Percentiles rank a stretch among this genome's conserved stretches.
Conservation (phyloP, 2,797 vertebrate species). For the Micromesistius poutassou region DNA sequence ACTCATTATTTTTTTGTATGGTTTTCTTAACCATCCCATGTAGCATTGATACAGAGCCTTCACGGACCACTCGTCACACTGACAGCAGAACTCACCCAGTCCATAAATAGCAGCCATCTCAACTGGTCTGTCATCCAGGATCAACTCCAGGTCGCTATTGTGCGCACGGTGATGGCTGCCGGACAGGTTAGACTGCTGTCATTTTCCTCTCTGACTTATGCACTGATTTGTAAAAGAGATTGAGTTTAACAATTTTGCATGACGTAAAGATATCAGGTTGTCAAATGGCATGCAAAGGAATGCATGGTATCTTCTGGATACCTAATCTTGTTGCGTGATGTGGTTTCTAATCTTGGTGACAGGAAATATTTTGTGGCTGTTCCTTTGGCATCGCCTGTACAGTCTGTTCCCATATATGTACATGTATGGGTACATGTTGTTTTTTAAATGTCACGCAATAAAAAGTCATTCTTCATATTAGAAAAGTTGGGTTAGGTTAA, state of each 20-base stretch:
- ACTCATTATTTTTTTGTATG: not conserved
- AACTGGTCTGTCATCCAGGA: conserved; percentile 37
- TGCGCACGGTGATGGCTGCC: conserved; percentile 45
- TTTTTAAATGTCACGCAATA: conserved; percentile 15
- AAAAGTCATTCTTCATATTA: not conserved
- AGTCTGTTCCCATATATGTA: too few relatives aligned
- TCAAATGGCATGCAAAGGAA: too few relatives aligned
- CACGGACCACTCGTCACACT: conserved; percentile 51
- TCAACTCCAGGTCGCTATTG: conserved; percentile 49
- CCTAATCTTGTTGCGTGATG: not conserved
- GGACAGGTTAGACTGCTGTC: conserved; percentile 59
- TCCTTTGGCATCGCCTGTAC: not conserved
- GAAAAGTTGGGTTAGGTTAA: too few relatives aligned
- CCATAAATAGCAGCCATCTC: conserved; percentile 49
- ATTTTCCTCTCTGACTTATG: not conserved
- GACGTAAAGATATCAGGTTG: too few relatives aligned
- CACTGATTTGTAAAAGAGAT: not conserved
- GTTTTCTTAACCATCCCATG: conserved; percentile 10
- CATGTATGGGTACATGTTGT: too few relatives aligned
- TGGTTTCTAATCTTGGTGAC: not conserved
- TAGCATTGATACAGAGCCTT: conserved; percentile 63
- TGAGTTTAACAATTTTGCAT: not conserved
- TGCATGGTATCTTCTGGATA: not conserved
- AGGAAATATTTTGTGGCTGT: not conserved
- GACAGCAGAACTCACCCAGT: conserved; percentile 36